Evolutionary conservation across 1,140 invertebrate species (phyloP), one percentile per base, ranked within the genome.

Genomic region (Himalopsyche phryganea): DNA sequence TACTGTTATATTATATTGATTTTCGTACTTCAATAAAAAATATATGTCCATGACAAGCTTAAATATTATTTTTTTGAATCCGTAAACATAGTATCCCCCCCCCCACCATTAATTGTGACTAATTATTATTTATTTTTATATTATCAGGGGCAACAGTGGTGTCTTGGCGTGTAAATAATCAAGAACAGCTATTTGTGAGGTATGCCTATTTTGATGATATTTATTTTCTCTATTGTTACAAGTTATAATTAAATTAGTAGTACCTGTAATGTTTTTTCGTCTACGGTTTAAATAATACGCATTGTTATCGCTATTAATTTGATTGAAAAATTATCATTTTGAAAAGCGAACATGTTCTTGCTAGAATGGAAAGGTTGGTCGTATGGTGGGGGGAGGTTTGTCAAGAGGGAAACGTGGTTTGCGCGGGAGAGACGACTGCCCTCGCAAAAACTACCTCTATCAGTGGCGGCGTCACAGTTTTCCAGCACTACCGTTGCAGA

Each of bases 101-200:
- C n/a, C n/a, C n/a, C n/a, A n/a, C n/a, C n/a, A n/a, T n/a, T n/a
- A n/a, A n/a, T n/a, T n/a, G n/a, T n/a, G n/a, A n/a, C n/a, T n/a
- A n/a, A n/a, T n/a, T n/a, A n/a, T 28, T 28, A 3, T 28, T 3
- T 28, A 28, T 28, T 28, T 5, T 52, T 44, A 14, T 20, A 50
- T 44, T 23, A 13, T 45, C 73, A 95, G 93, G 93, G 74, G 92
- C 92, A 52, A 96, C 92, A 52, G 88, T 95, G 49, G 92, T 95
- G 63, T 95, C 92, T 68, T 96, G 92, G 92, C 80, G 92, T 67
- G 92, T 94, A 23, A 94, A 94, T 73, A 95, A 94, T 79, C 91
- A 94, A 76, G 92, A 95, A 77, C 91, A 94, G 70, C 82, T 95
- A 71, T 95, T 95, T 81, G 89, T 95, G 61, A 94, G 91, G 91